Conservation (phyloP, 2,888 invertebrate genomes). For the Trissoscelio sp. region DNA sequence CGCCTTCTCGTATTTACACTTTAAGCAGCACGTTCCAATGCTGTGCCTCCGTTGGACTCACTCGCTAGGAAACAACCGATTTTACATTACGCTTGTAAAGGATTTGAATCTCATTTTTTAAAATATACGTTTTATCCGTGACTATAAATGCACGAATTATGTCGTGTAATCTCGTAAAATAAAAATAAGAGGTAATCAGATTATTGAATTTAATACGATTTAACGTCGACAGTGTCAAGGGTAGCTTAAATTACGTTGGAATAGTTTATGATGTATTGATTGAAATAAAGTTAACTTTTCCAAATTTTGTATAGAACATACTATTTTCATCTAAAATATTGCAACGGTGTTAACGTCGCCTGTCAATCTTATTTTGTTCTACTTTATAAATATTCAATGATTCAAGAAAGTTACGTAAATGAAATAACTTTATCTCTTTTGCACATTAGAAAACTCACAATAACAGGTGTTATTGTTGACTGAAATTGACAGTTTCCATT, state of each 20-base stretch:
- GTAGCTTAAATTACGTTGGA: neutral
- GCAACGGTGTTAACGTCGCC: neutral
- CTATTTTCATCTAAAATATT: neutral
- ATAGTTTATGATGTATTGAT: neutral
- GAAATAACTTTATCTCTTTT: slow-evolving; percentile 7
- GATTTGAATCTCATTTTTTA: slow-evolving; percentile 51
- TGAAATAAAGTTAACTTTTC: no score
- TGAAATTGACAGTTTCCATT: slow-evolving; percentile 21
- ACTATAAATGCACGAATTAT: slow-evolving; percentile 15
- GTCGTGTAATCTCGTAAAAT: neutral
- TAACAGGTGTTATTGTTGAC: slow-evolving; percentile 19
- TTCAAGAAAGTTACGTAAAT: slow-evolving; percentile 6
- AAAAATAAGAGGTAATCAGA: neutral
- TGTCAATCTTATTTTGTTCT: neutral
- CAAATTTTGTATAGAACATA: no score
- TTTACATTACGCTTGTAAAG: slow-evolving; percentile 52
- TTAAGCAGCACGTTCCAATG: slow-evolving; percentile 58
- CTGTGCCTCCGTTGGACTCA: slow-evolving; percentile 23
- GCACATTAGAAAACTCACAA: slow-evolving; percentile 13
- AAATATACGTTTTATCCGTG: slow-evolving; percentile 27
- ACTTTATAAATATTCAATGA: slow-evolving; percentile 6
- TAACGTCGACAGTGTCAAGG: neutral
- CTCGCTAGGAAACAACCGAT: slow-evolving; percentile 47
- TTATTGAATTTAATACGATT: neutral
- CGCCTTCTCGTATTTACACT: slow-evolving; percentile 63